Evolutionary conservation across 2,888 invertebrate genomes (phyloP).

Genomic region (Phania funesta): DNA sequence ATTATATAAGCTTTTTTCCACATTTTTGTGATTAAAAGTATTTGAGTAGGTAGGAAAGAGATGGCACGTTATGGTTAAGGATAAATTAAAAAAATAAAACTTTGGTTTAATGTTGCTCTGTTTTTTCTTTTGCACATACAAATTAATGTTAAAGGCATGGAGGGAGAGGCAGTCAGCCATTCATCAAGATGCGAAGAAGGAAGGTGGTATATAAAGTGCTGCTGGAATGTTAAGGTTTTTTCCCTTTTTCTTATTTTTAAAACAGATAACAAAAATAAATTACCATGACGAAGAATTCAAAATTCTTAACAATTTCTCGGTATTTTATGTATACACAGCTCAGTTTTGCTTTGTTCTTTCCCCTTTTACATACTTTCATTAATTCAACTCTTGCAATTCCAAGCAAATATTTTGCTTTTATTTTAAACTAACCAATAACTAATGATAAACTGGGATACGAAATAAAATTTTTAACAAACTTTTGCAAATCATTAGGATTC

Average conservation of each 20-base stretch:
- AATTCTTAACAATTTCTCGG: neutral
- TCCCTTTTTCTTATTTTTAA: too few species aligned
- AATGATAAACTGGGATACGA: too few species aligned
- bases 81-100: neutral
- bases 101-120: conserved; percentile 21
- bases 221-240: conserved; percentile 45
- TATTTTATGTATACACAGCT: neutral
- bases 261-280: conserved; percentile 41
- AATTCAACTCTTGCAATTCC: too few species aligned
- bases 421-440: too few species aligned
- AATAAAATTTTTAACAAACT: too few species aligned
- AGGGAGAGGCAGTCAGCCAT: conserved; percentile 33
- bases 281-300: conserved; percentile 35
- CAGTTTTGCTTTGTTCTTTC: neutral
- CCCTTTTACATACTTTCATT: too few species aligned
- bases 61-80: conserved; percentile 4
- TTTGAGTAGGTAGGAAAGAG: neutral
- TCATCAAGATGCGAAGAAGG: conserved; percentile 40
- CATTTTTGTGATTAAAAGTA: conserved; percentile 13
- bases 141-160: conserved; percentile 34
- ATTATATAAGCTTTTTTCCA: conserved; percentile 46
- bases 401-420: too few species aligned
- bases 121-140: conserved; percentile 1
- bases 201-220: conserved; percentile 47
- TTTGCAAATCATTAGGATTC: too few species aligned